Percentiles rank a stretch among this genome's conserved stretches.
Conservation (phyloP, 2,113 vertebrate species). For the Geococcyx californianus region DNA sequence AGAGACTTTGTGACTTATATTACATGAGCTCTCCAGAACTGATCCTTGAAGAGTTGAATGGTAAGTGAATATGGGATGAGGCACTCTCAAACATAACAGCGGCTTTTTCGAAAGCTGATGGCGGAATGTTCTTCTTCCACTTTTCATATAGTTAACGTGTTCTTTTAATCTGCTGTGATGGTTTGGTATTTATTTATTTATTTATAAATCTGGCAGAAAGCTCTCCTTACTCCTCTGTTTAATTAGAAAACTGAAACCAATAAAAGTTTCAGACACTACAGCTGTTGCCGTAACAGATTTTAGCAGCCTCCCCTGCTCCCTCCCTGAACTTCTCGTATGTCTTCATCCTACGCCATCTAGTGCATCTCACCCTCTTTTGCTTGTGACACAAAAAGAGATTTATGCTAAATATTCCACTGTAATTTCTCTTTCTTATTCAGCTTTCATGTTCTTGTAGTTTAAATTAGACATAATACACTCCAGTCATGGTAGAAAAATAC, state of each 20-base stretch:
- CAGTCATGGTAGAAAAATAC: background rate
- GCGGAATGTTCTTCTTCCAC: background rate
- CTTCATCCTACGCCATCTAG: background rate
- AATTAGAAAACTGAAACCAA: background rate
- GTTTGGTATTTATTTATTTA: background rate
- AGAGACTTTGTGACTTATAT: slow-evolving; percentile 94
- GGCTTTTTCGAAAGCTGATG: background rate
- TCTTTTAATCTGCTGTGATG: background rate
- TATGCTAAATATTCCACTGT: background rate
- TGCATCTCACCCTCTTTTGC: background rate
- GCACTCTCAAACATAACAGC: background rate
- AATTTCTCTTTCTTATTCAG: background rate
- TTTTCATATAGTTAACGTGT: background rate
- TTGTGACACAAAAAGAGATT: background rate
- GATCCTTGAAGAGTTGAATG: slow-evolving; percentile 87
- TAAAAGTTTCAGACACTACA: background rate
- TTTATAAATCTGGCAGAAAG: background rate
- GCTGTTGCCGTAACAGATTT: background rate
- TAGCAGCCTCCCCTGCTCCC: background rate
- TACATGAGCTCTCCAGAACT: slow-evolving; percentile 96
- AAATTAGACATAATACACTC: background rate
- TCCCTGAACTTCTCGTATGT: background rate
- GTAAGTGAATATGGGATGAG: slow-evolving; percentile 71
- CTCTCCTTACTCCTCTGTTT: background rate
- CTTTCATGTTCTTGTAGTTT: background rate